These are phyloP conservation scores for Drosophila affinis DNA, from an alignment of 2,888 invertebrate species.

Conservation along the genomic window DNA sequence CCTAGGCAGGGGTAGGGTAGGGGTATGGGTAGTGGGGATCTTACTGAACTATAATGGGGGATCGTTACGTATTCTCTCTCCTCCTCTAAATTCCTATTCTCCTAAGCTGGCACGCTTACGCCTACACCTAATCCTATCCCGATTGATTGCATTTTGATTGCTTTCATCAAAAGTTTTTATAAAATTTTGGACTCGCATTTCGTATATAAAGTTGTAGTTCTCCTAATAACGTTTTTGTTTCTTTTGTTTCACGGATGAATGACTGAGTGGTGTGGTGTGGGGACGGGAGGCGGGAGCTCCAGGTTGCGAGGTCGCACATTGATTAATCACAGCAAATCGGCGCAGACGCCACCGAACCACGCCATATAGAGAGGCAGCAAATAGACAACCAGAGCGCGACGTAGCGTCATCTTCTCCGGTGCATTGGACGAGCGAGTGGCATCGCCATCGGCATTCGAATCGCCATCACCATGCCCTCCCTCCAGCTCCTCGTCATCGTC, in stretches of 20 bases:
- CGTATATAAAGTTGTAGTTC: slow-evolving; percentile 59
- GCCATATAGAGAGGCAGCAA: slow-evolving; percentile 92
- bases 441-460: slow-evolving; percentile 40
- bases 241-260: slow-evolving; percentile 74
- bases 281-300: slow-evolving; percentile 45
- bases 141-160: slow-evolving; percentile 59
- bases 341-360: slow-evolving; percentile 92
- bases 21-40: slow-evolving; percentile 38
- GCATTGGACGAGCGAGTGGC: slow-evolving; percentile 63
- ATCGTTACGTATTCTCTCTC: slow-evolving; percentile 49
- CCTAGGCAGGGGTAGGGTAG: slow-evolving; percentile 46
- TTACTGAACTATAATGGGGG: slow-evolving; percentile 56
- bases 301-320: slow-evolving; percentile 50
- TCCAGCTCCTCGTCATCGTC: slow-evolving; percentile 43
- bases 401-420: slow-evolving; percentile 73
- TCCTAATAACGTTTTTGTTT: slow-evolving; percentile 63
- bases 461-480: slow-evolving; percentile 45
- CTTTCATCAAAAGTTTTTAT: slow-evolving; percentile 74
- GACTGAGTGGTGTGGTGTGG: slow-evolving; percentile 77
- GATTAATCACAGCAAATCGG: slow-evolving; percentile 91
- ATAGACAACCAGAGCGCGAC: slow-evolving; percentile 87
- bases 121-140: slow-evolving; percentile 4
- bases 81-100: slow-evolving; percentile 32
- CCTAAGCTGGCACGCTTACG: slow-evolving; percentile 8
- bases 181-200: slow-evolving; percentile 79